Evolutionary conservation across 1,140 invertebrate species (phyloP).

Genomic region (Drosophila gunungcola): DNA sequence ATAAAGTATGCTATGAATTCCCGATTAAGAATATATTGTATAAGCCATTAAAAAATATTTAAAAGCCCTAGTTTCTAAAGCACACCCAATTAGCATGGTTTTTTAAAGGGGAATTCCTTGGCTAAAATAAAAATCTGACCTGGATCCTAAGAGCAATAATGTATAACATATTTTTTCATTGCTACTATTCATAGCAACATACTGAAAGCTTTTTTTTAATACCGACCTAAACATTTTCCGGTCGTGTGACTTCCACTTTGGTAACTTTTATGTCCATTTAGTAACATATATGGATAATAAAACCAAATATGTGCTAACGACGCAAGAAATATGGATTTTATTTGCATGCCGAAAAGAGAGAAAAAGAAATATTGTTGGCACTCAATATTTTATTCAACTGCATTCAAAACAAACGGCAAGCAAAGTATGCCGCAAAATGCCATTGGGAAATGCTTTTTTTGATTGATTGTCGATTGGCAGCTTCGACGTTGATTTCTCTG

Average conservation of each 20-base stretch:
- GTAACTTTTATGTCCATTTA: background rate
- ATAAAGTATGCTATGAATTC: too few species aligned
- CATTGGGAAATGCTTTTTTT: constrained; percentile 52
- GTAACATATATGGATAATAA: background rate
- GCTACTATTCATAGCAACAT: too few species aligned
- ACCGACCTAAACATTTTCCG: background rate
- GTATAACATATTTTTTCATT: too few species aligned
- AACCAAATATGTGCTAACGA: background rate
- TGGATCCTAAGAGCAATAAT: too few species aligned
- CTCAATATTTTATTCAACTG: constrained; percentile 20
- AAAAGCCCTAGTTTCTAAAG: too few species aligned
- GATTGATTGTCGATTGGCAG: constrained; percentile 79
- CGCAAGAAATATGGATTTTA: constrained; percentile 32
- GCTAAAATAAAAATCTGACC: too few species aligned
- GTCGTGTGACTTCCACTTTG: background rate
- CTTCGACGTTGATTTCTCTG: constrained; percentile 65
- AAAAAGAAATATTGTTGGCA: constrained; percentile 13
- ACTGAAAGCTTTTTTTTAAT: too few species aligned
- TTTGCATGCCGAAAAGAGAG: constrained; percentile 3
- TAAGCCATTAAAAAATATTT: too few species aligned
- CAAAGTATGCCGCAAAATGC: constrained; percentile 50
- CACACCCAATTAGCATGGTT: too few species aligned
- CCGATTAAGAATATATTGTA: too few species aligned
- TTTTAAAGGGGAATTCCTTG: too few species aligned
- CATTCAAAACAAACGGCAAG: constrained; percentile 24